Percentiles rank a stretch among this genome's conserved stretches.
phyloP scores from a whole-genome alignment of 2,888 invertebrate genomes.

The Drosophila aldrichi region DNA sequence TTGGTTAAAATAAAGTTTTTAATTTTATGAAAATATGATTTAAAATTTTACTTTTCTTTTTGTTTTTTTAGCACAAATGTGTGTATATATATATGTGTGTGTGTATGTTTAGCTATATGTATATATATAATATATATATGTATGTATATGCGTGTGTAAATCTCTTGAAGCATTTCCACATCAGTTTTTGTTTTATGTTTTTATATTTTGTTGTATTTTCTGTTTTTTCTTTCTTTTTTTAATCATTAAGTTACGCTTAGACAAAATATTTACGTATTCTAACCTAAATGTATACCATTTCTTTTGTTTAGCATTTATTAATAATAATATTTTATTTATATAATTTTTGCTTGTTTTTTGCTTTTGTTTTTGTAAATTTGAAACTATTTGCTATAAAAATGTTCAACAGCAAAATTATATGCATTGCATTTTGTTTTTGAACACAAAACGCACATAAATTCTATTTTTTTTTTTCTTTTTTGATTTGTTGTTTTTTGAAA shows the following conservation, averaged over 20 bases:
- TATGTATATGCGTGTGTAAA: constrained; percentile 33
- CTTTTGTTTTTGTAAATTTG: constrained; percentile 64
- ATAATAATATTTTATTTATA: constrained; percentile 39
- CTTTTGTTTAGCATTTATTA: constrained; percentile 38
- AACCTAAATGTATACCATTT: constrained; percentile 75
- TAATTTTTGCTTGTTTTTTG: constrained; percentile 14
- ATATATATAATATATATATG: constrained; percentile 25
- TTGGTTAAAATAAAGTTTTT: constrained; percentile 52
- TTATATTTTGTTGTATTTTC: constrained; percentile 44
- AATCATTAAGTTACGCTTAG: constrained; percentile 76
- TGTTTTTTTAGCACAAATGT: constrained; percentile 24
- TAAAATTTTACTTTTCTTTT: constrained; percentile 44
- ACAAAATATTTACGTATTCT: constrained; percentile 79
- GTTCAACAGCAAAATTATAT: constrained; percentile 70
- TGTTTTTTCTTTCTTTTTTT: constrained; percentile 16
- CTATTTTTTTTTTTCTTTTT: neutral
- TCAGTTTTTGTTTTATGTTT: constrained; percentile 2
- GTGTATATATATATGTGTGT: constrained; percentile 22
- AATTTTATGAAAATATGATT: constrained; percentile 68
- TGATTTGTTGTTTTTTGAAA: constrained; percentile 27
- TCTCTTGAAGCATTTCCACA: constrained; percentile 53
- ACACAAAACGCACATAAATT: constrained; percentile 45
- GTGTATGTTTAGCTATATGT: constrained; percentile 35
- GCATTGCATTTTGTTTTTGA: constrained; percentile 45
- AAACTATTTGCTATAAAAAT: constrained; percentile 70